Conservation (phyloP, 2,113 vertebrate species). For the Eubucco bourcierii region DNA sequence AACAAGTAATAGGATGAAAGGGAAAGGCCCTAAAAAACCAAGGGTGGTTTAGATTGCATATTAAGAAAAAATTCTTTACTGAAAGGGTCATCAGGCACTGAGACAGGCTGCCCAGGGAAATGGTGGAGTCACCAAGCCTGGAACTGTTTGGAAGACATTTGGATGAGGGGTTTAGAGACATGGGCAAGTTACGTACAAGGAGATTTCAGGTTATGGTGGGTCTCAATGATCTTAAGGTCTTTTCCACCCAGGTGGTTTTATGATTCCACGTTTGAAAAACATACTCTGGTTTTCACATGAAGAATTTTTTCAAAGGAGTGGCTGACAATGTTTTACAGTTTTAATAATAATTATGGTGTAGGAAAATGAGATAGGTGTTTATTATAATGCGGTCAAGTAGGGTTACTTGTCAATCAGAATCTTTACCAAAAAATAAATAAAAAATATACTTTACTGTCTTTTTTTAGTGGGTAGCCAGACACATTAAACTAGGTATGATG, state of each 20-base stretch:
- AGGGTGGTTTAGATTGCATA: too few relatives aligned
- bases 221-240: not conserved
- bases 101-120: too few relatives aligned
- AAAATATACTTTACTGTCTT: not conserved
- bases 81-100: too few relatives aligned
- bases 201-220: too few relatives aligned
- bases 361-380: not conserved
- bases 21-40: too few relatives aligned
- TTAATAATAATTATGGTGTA: not conserved
- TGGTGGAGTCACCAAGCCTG: too few relatives aligned
- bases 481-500: not conserved
- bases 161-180: too few relatives aligned
- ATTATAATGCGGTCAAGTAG: not conserved
- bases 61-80: too few relatives aligned
- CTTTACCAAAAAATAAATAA: not conserved
- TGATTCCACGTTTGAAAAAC: not conserved
- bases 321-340: not conserved
- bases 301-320: not conserved
- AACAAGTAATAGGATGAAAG: too few relatives aligned
- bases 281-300: not conserved
- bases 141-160: too few relatives aligned
- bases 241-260: too few relatives aligned
- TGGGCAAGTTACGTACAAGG: too few relatives aligned
- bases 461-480: not conserved
- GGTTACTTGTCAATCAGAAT: not conserved